Base-by-base conservation (phyloP, 2,797 vertebrate species). In the Acrocephalus scirpaceus region DNA sequence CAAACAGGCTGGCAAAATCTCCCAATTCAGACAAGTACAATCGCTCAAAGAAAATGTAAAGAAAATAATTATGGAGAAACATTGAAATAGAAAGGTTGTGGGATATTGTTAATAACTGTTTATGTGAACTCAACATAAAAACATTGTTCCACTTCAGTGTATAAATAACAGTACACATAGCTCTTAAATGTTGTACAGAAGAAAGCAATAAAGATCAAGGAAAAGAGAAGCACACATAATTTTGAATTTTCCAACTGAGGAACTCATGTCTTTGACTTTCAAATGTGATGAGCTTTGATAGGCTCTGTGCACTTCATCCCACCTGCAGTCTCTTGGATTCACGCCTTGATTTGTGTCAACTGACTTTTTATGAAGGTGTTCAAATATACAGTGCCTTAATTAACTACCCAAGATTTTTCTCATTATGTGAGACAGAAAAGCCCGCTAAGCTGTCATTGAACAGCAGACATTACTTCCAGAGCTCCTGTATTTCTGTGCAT, bases 351-450 rank as follows among this genome's bases (percentile, higher is more conserved):
- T 98, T 97, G 67, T 96, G 95, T 97, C 94, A 97, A 77, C 81
- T 94, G 94, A 95, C 92, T 97, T 97, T 97, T 97, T 97, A 96
- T 97, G 93, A 97, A 96, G 95, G 90, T 93, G 91, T 94, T 98
- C 95, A 97, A 96, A 96, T 96, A 93, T 82, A 94, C 34, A 82
- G 77, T 72, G 47, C 86, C 77, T 97, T 98, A 95, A 97, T 97
- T 97, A 98, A 86, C 87, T 96, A 65, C 81, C 50, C 81, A 95
- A 92, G 92, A 93, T 95, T 97, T 96, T 94, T 92, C 90, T 98
- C 96, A 97, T 97, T 97, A 96, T 81, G 83, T 86, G 73, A 96
- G 95, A 97, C 91, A 96, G 84, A 92, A 95, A 92, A 96, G 77
- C 93, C 95, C 96, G 96, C 94, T 97, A 97, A 97, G 67, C 86